A percentile compares a stretch with the other conserved stretches of the same genome.
Evolutionary conservation across 92 coral and sea anemone genomes (phyloP).

Genomic region (Meandrina meandrites): DNA sequence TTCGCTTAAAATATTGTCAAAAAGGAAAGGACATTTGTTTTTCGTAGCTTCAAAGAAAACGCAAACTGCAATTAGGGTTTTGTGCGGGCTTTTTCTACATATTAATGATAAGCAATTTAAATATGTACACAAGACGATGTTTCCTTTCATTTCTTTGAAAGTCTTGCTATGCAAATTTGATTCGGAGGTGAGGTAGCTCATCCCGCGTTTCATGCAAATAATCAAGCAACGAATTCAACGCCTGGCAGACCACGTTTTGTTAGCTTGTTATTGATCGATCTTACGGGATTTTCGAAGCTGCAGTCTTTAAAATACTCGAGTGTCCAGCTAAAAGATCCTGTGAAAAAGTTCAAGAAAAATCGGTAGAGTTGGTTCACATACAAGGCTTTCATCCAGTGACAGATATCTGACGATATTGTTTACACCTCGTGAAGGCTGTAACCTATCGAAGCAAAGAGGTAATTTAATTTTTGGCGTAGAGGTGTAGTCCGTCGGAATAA

Average conservation of each 20-base stretch:
- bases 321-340: neutral
- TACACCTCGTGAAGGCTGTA: slow-evolving; percentile 1
- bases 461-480: slow-evolving; percentile 36
- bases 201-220: slow-evolving; percentile 39
- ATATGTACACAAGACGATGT: slow-evolving; percentile 15
- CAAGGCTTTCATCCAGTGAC: slow-evolving; percentile 2
- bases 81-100: neutral
- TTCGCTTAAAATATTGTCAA: neutral
- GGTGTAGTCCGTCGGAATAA: neutral
- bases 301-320: neutral
- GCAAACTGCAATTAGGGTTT: neutral
- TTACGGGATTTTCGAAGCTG: too few species aligned
- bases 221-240: neutral
- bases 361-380: neutral
- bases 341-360: neutral
- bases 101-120: neutral
- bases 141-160: neutral
- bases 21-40: neutral
- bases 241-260: neutral
- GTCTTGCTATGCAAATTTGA: slow-evolving; percentile 38
- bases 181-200: slow-evolving; percentile 2
- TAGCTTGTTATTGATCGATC: neutral
- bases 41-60: neutral
- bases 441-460: slow-evolving; percentile 33
- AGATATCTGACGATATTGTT: slow-evolving; percentile 20